A percentile compares a stretch with the other conserved stretches of the same genome.
These are phyloP conservation scores for Scaptomyza pallida DNA, from an alignment of 1,140 invertebrate species.

Conservation along the genomic window DNA sequence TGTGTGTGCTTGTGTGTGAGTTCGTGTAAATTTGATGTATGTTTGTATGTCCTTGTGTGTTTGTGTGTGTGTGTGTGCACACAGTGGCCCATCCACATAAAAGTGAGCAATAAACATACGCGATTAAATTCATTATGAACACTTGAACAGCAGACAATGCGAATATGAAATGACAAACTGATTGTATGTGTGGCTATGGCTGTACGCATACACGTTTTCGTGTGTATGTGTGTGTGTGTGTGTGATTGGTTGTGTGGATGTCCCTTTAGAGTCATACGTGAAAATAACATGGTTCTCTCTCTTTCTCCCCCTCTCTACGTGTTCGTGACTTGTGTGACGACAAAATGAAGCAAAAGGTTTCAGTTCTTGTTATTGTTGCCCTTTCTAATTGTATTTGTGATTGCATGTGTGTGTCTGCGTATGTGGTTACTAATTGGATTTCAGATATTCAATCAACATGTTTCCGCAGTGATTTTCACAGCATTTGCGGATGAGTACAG, in stretches of 20 bases:
- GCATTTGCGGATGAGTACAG: constrained; percentile 1
- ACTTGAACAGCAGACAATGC: constrained; percentile 73
- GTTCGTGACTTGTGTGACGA: constrained; percentile 38
- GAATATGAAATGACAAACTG: constrained; percentile 74
- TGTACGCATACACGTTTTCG: no score
- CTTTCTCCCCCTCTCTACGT: neutral
- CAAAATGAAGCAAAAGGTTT: constrained; percentile 43
- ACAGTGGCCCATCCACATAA: constrained; percentile 17
- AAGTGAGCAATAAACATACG: constrained; percentile 82
- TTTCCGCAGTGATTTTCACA: constrained; percentile 49
- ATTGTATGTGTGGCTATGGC: constrained; percentile 37
- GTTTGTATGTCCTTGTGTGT: constrained; percentile 1
- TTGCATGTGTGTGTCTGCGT: constrained; percentile 21
- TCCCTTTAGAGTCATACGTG: constrained; percentile 20
- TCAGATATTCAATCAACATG: constrained; percentile 59
- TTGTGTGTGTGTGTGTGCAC: no score
- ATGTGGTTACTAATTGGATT: constrained; percentile 68
- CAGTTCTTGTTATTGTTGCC: constrained; percentile 40
- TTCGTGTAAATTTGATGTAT: neutral
- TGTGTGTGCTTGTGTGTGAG: neutral
- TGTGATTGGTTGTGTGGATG: constrained; percentile 38
- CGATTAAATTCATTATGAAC: constrained; percentile 81
- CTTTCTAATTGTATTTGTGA: constrained; percentile 47
- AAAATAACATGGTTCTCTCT: constrained; percentile 12
- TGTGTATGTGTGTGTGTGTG: no score